Evolutionary conservation across 2,888 invertebrate species (phyloP).

Genomic region (Neoscelio sp.): DNA sequence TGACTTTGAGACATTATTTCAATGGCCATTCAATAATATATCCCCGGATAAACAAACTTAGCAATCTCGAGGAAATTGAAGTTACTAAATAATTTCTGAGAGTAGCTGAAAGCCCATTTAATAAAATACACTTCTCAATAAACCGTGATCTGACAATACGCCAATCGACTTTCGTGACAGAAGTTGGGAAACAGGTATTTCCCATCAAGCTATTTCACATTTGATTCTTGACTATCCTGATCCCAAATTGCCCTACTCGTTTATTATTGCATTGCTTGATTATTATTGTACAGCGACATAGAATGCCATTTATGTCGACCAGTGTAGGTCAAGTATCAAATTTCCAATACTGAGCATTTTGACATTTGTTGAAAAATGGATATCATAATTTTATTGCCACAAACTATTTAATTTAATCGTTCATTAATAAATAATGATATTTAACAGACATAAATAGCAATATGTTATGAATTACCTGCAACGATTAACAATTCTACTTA

Average conservation of each 20-base stretch:
- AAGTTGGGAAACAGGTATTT: constrained; percentile 79
- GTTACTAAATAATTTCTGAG: constrained; percentile 69
- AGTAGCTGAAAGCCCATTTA: constrained; percentile 75
- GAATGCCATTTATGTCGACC: constrained; percentile 59
- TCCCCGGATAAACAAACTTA: constrained; percentile 52
- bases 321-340: constrained; percentile 56
- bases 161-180: constrained; percentile 79
- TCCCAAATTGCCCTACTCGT: constrained; percentile 61
- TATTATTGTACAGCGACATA: constrained; percentile 63
- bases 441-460: neutral
- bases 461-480: no score
- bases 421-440: no score
- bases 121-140: constrained; percentile 72
- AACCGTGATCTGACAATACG: constrained; percentile 72
- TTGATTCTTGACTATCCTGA: constrained; percentile 61
- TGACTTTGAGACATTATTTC: neutral
- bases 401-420: constrained; percentile 12
- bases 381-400: constrained; percentile 37
- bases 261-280: constrained; percentile 67
- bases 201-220: constrained; percentile 77
- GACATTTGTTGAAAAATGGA: constrained; percentile 48
- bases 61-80: constrained; percentile 61
- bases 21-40: constrained; percentile 44
- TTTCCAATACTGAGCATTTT: constrained; percentile 47
- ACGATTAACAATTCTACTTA: no score